Percentiles rank a stretch among this genome's conserved stretches.
These are phyloP conservation scores for Rhynchotus rufescens DNA, from an alignment of 2,797 vertebrate species.

Conservation along the genomic window DNA sequence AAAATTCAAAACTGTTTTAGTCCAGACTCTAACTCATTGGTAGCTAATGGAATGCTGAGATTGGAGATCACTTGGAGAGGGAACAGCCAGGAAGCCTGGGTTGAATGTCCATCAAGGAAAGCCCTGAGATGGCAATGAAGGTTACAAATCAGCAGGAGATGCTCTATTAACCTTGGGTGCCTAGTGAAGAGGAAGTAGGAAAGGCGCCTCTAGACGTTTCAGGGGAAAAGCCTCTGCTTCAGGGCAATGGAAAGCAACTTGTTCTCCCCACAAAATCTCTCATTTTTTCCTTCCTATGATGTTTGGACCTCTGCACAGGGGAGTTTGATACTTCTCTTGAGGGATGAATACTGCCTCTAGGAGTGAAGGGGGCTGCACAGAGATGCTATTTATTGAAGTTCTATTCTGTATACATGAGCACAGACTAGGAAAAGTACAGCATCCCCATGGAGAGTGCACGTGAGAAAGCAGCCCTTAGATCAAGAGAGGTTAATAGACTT, in stretches of 20 bases:
- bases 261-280: not conserved
- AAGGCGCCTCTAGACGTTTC: not conserved
- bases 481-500: conserved; percentile 82
- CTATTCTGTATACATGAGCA: not conserved
- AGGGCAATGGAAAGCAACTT: not conserved
- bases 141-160: not conserved
- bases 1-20: not conserved
- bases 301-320: not conserved
- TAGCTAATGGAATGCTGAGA: not conserved
- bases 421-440: conserved; percentile 28
- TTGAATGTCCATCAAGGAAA: not conserved
- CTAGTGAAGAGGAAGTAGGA: accelerated
- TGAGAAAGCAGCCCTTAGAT: conserved; percentile 64
- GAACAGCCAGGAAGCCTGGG: not conserved
- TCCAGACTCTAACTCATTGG: not conserved
- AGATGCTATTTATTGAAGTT: not conserved
- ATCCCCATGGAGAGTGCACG: conserved; percentile 41
- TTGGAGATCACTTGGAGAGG: not conserved
- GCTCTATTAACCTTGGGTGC: not conserved
- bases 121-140: not conserved
- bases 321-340: not conserved
- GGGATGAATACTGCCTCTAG: not conserved
- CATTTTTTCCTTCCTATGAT: not conserved
- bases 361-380: not conserved
- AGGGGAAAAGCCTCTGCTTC: not conserved